Conservation (phyloP, 2,113 vertebrate species). For the Mustela nigripes region DNA sequence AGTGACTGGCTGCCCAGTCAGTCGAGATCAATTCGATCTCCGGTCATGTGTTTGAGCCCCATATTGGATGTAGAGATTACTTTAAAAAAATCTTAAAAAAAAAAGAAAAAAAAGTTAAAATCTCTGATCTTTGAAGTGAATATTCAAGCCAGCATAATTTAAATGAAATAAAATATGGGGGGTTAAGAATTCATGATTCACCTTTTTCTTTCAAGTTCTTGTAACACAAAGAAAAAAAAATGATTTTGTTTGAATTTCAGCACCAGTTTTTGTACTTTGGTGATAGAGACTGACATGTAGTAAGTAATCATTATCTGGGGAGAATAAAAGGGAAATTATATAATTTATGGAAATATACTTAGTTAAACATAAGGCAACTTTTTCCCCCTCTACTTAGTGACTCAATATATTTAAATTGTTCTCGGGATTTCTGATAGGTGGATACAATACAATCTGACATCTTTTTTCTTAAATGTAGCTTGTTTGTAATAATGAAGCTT, state of each 20-base stretch:
- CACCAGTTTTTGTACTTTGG: not conserved
- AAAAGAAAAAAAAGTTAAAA: conserved; percentile 13
- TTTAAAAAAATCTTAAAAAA: not conserved
- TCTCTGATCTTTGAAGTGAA: not conserved
- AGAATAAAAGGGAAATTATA: conserved; percentile 23
- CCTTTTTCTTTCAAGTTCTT: conserved; percentile 12
- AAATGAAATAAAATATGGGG: conserved; percentile 29
- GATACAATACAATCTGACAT: not conserved
- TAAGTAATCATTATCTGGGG: not conserved
- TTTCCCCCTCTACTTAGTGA: not conserved
- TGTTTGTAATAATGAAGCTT: not conserved
- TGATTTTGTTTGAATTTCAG: conserved; percentile 2
- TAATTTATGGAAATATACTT: conserved; percentile 31
- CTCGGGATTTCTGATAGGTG: not conserved
- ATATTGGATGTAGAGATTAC: not conserved
- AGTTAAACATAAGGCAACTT: not conserved
- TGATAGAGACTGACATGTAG: not conserved
- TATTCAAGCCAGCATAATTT: conserved; percentile 17
- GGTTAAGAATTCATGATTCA: not conserved
- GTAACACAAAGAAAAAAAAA: not conserved
- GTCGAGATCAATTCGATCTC: not conserved
- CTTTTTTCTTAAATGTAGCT: not conserved
- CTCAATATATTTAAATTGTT: conserved; percentile 28
- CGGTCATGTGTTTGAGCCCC: not conserved
- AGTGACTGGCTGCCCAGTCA: not conserved